Percentiles rank a stretch among this genome's conserved stretches.
Conservation (phyloP, 2,113 vertebrate species). For the Peromyscus californicus region DNA sequence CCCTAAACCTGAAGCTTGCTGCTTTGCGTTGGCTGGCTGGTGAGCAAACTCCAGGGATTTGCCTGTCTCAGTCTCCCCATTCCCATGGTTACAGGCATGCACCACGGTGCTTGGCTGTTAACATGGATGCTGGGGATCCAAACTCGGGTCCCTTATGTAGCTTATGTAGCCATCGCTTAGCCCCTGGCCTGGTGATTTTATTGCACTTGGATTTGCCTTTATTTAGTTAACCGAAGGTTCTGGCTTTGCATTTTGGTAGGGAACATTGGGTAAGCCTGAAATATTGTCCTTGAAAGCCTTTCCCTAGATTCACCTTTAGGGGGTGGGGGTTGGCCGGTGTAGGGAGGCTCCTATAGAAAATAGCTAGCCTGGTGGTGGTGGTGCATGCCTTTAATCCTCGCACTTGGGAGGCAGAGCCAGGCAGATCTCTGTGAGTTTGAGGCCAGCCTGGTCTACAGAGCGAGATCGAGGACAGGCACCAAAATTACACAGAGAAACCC, state of each 20-base stretch:
- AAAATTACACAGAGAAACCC: too few species aligned
- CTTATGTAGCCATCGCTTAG: neutral
- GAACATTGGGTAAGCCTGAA: constrained; percentile 18
- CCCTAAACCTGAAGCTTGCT: too few species aligned
- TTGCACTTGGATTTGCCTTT: neutral
- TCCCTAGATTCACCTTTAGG: neutral
- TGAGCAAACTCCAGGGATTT: neutral
- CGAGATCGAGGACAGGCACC: too few species aligned
- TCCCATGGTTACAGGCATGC: neutral
- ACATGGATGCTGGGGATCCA: neutral
- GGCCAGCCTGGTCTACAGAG: too few species aligned
- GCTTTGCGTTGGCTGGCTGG: neutral
- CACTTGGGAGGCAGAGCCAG: too few species aligned
- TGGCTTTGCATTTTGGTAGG: neutral
- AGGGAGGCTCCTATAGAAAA: neutral
- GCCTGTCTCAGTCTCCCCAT: neutral
- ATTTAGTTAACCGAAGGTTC: neutral
- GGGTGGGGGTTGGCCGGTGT: neutral
- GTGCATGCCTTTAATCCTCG: too few species aligned
- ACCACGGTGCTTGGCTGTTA: neutral
- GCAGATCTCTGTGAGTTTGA: too few species aligned
- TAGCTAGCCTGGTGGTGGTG: neutral
- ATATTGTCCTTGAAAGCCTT: constrained; percentile 6
- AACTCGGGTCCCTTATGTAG: neutral
- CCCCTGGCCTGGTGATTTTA: neutral